phyloP scores from a whole-genome alignment of 2,113 vertebrate genomes.

The Typhlomys cinereus region DNA sequence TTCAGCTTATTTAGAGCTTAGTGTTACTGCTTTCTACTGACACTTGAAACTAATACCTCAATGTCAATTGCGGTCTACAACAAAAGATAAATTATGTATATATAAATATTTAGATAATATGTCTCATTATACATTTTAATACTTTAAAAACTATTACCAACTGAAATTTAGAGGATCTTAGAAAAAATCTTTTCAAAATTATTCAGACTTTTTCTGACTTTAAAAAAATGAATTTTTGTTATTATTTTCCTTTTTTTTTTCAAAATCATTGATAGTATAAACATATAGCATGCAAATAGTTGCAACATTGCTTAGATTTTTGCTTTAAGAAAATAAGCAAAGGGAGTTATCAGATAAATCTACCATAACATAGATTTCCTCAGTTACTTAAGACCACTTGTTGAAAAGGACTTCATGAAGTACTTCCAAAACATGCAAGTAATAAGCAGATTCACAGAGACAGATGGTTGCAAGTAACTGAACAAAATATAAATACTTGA shows the following conservation, averaged over 20 bases:
- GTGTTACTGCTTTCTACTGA: background rate
- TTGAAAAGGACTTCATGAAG: constrained; percentile 4
- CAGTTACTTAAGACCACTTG: background rate
- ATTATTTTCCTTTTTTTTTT: background rate
- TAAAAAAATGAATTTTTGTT: constrained; percentile 21
- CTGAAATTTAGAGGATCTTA: background rate
- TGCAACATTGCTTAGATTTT: background rate
- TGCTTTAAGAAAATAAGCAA: background rate
- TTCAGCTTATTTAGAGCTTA: background rate
- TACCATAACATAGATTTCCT: constrained; percentile 34
- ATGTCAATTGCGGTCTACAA: background rate
- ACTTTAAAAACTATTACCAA: background rate
- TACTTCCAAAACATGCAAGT: background rate
- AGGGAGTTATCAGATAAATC: background rate
- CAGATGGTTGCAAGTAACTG: background rate
- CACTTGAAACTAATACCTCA: background rate
- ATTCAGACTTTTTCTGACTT: background rate
- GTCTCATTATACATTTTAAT: background rate
- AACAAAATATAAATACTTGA: background rate
- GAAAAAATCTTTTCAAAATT: background rate
- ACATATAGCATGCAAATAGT: background rate
- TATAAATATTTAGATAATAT: background rate
- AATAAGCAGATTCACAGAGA: background rate
- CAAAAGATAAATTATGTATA: background rate
- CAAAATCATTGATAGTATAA: constrained; percentile 7